phyloP scores from a whole-genome alignment of 2,113 vertebrate genomes.

The Ibidorhyncha struthersii region DNA sequence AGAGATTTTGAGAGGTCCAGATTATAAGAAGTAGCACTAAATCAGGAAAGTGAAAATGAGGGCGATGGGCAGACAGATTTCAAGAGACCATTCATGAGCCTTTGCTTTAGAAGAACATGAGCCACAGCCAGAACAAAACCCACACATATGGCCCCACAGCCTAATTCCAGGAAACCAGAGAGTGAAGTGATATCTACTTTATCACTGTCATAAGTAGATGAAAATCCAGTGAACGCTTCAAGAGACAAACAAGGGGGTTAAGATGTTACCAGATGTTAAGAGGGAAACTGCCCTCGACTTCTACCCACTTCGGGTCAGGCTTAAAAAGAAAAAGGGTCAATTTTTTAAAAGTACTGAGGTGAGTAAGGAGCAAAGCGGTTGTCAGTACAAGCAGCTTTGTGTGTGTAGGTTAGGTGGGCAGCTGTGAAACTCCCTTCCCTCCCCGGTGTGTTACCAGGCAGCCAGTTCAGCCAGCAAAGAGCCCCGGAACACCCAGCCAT shows the following conservation, averaged over 20 bases:
- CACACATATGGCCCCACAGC: neutral
- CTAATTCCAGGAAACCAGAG: neutral
- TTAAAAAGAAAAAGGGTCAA: neutral
- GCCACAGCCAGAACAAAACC: neutral
- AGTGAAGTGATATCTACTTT: neutral
- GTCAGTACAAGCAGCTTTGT: neutral
- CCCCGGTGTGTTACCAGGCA: accelerated
- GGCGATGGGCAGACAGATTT: neutral
- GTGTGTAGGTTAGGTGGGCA: neutral
- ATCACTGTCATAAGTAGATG: neutral
- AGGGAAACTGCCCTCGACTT: neutral
- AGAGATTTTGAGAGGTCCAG: neutral
- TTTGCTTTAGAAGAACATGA: neutral
- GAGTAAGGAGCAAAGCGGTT: neutral
- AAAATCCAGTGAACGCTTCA: neutral
- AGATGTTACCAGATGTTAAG: neutral
- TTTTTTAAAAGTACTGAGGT: neutral
- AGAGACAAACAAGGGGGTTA: neutral
- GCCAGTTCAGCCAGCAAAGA: neutral
- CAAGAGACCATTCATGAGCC: neutral
- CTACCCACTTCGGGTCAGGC: neutral
- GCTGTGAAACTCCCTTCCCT: neutral
- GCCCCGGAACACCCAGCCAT: neutral
- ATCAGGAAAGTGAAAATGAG: neutral
- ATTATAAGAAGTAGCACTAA: neutral